Conservation (phyloP, 2,888 invertebrate species). For the Agrilus biguttatus region DNA sequence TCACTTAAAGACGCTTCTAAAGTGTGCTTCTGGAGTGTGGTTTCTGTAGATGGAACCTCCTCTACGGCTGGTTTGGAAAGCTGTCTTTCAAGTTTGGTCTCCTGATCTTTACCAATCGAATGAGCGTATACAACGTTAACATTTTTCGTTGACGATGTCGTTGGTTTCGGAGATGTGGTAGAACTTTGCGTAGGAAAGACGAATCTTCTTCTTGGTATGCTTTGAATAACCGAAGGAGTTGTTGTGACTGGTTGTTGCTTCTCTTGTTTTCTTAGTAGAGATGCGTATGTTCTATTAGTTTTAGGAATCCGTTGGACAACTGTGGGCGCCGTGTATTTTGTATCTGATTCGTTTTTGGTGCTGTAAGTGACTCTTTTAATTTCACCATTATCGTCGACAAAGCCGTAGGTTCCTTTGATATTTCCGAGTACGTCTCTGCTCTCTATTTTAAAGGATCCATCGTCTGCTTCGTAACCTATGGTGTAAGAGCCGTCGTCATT, state of each 20-base stretch:
- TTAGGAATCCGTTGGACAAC: slow-evolving; percentile 29
- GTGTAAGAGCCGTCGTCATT: slow-evolving; percentile 77
- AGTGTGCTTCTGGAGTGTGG: slow-evolving; percentile 9
- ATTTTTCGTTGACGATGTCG: slow-evolving; percentile 14
- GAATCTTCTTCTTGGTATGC: slow-evolving; percentile 43
- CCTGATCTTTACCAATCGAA: too few species aligned
- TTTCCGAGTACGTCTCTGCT: slow-evolving; percentile 65
- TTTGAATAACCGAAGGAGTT: slow-evolving; percentile 46
- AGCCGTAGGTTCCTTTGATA: slow-evolving; percentile 73
- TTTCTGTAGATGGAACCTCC: slow-evolving; percentile 12
- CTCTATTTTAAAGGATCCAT: slow-evolving; percentile 75
- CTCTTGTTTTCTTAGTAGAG: slow-evolving; percentile 40
- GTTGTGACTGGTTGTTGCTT: slow-evolving; percentile 29
- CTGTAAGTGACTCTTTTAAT: slow-evolving; percentile 67
- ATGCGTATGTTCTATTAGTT: slow-evolving; percentile 32
- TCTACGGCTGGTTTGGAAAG: too few species aligned
- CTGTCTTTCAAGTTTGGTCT: too few species aligned
- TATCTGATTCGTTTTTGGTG: slow-evolving; percentile 39
- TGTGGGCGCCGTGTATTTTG: slow-evolving; percentile 26
- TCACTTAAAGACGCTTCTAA: slow-evolving; percentile 26
- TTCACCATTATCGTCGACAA: slow-evolving; percentile 61
- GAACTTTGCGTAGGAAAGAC: slow-evolving; percentile 25
- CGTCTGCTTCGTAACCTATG: slow-evolving; percentile 72
- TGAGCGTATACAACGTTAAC: slow-evolving; percentile 10
- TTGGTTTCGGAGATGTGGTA: slow-evolving; percentile 24